Conservation (phyloP, 2,113 vertebrate species). For the Dromaius novaehollandiae region DNA sequence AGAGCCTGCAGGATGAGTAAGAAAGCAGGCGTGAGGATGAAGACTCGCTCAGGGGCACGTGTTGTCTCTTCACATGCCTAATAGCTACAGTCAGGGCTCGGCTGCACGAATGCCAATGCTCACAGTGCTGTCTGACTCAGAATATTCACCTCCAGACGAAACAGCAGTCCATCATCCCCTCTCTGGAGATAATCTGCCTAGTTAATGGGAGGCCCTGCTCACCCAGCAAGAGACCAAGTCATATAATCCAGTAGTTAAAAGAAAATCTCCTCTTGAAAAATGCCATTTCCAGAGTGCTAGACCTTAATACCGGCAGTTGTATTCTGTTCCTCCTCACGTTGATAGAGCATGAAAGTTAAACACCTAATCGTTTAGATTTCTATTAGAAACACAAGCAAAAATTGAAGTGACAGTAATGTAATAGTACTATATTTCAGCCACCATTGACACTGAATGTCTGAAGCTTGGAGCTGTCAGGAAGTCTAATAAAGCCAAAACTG, state of each 20-base stretch:
- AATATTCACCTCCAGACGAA: background rate
- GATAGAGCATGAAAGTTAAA: slow-evolving; percentile 25
- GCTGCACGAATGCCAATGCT: background rate
- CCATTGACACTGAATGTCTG: background rate
- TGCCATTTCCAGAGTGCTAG: background rate
- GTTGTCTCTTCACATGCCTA: background rate
- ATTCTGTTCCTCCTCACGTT: background rate
- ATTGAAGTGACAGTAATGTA: slow-evolving; percentile 29
- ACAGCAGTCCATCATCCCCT: background rate
- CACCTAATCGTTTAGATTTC: slow-evolving; percentile 25
- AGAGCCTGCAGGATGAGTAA: background rate
- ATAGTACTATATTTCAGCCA: background rate
- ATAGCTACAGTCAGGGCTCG: background rate
- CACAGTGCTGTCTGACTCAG: background rate
- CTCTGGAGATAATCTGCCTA: background rate
- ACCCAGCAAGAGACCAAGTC: background rate
- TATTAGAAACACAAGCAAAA: slow-evolving; percentile 28
- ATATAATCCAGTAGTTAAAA: background rate
- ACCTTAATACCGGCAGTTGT: background rate
- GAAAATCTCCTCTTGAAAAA: background rate
- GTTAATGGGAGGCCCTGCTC: background rate
- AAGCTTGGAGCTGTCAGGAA: slow-evolving; percentile 16
- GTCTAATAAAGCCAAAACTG: background rate
- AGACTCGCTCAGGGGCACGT: background rate
- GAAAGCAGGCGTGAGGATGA: background rate